These are phyloP conservation scores for Coracias cyanogaster DNA, from an alignment of 2,797 vertebrate genomes.

Conservation along the genomic window DNA sequence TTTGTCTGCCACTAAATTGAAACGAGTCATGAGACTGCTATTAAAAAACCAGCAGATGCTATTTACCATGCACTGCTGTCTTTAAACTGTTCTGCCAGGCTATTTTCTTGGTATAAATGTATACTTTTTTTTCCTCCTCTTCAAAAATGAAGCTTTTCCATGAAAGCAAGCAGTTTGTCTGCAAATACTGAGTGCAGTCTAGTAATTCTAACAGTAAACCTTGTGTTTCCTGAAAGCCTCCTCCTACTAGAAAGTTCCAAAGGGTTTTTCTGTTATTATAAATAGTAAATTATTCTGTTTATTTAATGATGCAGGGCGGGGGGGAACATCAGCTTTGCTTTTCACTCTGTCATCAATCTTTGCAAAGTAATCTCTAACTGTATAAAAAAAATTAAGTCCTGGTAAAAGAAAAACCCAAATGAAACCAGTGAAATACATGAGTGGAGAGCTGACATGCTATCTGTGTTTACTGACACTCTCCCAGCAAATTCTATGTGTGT, in stretches of 20 bases:
- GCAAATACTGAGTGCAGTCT: constrained; percentile 25
- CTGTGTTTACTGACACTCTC: constrained; percentile 51
- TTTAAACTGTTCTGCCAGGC: neutral
- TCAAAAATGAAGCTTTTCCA: neutral
- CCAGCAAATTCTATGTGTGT: constrained; percentile 30
- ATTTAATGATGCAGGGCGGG: neutral
- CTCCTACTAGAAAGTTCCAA: neutral
- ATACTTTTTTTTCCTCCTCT: neutral
- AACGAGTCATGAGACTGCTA: neutral
- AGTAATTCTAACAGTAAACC: constrained; percentile 23
- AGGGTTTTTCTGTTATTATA: constrained; percentile 17
- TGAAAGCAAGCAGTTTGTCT: constrained; percentile 2
- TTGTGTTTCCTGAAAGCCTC: constrained; percentile 15
- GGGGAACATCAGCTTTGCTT: neutral
- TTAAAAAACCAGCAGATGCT: constrained; percentile 33
- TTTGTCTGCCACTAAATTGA: constrained; percentile 27
- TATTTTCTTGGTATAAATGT: constrained; percentile 21
- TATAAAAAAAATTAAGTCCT: neutral
- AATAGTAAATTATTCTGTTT: constrained; percentile 7
- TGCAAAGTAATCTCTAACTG: neutral
- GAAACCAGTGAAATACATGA: neutral
- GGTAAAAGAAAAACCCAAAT: neutral
- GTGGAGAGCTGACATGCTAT: neutral
- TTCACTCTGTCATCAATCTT: neutral
- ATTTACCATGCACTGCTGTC: constrained; percentile 4